These are phyloP conservation scores for Sphaerolaimus hirsutus DNA, from an alignment of 2,888 invertebrate species.

Conservation along the genomic window DNA sequence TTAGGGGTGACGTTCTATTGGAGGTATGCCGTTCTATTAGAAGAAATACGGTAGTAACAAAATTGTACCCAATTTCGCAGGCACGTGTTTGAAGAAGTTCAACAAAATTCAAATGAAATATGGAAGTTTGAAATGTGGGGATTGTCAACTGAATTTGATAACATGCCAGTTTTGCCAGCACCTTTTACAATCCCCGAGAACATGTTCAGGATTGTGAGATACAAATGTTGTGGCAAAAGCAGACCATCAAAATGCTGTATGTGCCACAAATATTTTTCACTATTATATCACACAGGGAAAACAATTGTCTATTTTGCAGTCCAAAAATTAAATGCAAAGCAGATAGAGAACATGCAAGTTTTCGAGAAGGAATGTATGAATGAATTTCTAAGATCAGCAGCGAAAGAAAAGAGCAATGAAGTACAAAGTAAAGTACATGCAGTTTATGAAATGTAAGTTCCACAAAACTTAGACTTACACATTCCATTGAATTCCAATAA, in stretches of 20 bases:
- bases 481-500: no score
- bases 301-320: no score
- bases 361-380: conserved; percentile 10
- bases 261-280: no score
- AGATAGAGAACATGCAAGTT: conserved; percentile 4
- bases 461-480: no score
- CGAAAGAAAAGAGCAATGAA: neutral
- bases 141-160: conserved; percentile 2
- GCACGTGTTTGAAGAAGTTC: conserved; percentile 3
- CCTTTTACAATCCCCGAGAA: neutral
- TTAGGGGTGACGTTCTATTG: no score
- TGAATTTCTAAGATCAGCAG: conserved; percentile 2
- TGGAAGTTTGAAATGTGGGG: conserved; percentile 2
- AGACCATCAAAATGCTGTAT: no score
- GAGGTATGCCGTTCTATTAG: no score
- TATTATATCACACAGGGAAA: no score
- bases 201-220: neutral
- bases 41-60: no score
- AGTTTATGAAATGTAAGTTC: neutral
- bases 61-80: neutral
- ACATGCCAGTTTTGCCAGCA: conserved; percentile 1
- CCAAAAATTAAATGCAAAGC: no score
- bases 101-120: conserved; percentile 2
- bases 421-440: neutral
- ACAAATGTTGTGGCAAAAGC: no score